These are phyloP conservation scores for Lethrus apterus DNA, from an alignment of 1,140 invertebrate genomes.

Conservation along the genomic window DNA sequence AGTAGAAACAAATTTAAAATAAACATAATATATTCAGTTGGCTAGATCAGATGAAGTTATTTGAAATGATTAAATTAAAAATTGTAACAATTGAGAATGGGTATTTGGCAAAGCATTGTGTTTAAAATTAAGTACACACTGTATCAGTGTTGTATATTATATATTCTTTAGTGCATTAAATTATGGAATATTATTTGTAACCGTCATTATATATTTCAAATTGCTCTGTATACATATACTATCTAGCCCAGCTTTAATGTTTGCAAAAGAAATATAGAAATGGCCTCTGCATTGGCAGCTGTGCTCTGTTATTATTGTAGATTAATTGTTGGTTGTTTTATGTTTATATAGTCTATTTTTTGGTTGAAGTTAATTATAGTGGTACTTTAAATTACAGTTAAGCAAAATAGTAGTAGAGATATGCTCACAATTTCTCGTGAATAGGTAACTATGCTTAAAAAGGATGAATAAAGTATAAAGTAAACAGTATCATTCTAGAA, in stretches of 20 bases:
- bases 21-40: constrained; percentile 11
- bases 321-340: constrained; percentile 44
- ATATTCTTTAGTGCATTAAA: too few relatives aligned
- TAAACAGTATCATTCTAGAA: too few relatives aligned
- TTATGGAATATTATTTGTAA: too few relatives aligned
- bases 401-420: constrained; percentile 21
- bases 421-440: constrained; percentile 24
- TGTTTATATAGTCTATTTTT: constrained; percentile 45
- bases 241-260: constrained; percentile 17
- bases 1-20: constrained; percentile 17
- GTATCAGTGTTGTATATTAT: constrained; percentile 12
- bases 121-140: too few relatives aligned
- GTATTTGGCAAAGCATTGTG: too few relatives aligned
- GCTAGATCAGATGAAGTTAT: not conserved
- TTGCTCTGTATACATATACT: not conserved
- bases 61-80: not conserved
- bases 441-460: constrained; percentile 15
- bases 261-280: constrained; percentile 17
- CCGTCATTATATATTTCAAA: constrained; percentile 6
- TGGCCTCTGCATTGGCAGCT: constrained; percentile 22
- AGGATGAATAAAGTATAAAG: too few relatives aligned
- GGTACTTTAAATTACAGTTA: constrained; percentile 28
- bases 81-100: constrained; percentile 4
- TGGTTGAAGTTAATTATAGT: constrained; percentile 40
- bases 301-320: constrained; percentile 37